phyloP scores from a whole-genome alignment of 1,140 invertebrate species.

The Caenorhabditis elegans region WBcel235 BX284602.5:6885001-6885500 shows the following conservation, averaged over 20 bases:
- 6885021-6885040: constrained; percentile 78
- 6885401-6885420: constrained; percentile 89
- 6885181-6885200: constrained; percentile 89
- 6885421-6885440: constrained; percentile 90
- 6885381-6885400: constrained; percentile 86
- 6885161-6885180: constrained; percentile 77
- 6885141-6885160: constrained; percentile 77
- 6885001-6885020: neutral
- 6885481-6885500: constrained; percentile 59
- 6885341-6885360: constrained; percentile 94
- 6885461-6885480: constrained; percentile 80
- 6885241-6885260: constrained; percentile 94
- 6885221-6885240: constrained; percentile 94
- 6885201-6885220: constrained; percentile 83
- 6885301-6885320: constrained; percentile 74
- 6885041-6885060: constrained; percentile 93
- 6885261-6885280: constrained; percentile 87
- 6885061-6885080: constrained; percentile 98
- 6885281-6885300: constrained; percentile 81
- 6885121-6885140: constrained; percentile 77
- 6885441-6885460: constrained; percentile 90
- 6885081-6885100: constrained; percentile 86
- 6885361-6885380: constrained; percentile 91
- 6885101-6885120: constrained; percentile 78
- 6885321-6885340: constrained; percentile 81